These are phyloP conservation scores for Temnothorax ravouxi DNA, from an alignment of 2,888 invertebrate genomes.

Conservation along the genomic window DNA sequence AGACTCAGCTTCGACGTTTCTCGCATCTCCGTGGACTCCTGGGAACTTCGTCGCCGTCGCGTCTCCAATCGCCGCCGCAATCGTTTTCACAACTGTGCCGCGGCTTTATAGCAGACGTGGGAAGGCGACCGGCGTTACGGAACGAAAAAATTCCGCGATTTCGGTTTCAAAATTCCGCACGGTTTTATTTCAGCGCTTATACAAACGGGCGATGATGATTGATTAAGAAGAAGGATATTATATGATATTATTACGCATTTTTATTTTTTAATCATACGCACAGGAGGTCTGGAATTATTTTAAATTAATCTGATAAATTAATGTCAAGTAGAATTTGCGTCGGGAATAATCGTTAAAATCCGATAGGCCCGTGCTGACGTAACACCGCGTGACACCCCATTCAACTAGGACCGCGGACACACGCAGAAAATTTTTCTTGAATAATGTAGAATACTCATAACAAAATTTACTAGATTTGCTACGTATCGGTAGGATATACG, in stretches of 20 bases:
- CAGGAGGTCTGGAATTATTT: background rate
- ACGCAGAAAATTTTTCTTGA: too few relatives aligned
- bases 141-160: slow-evolving; percentile 27
- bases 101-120: slow-evolving; percentile 40
- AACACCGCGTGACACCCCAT: slow-evolving; percentile 12
- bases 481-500: too few relatives aligned
- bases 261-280: background rate
- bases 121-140: slow-evolving; percentile 39
- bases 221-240: background rate
- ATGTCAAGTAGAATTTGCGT: background rate
- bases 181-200: too few relatives aligned
- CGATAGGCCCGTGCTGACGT: background rate
- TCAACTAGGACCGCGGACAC: background rate
- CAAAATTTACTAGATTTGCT: too few relatives aligned
- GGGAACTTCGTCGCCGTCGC: slow-evolving; percentile 57
- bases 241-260: background rate
- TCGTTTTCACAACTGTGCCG: slow-evolving; percentile 53
- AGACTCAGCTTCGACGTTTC: slow-evolving; percentile 63
- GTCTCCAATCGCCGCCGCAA: slow-evolving; percentile 53
- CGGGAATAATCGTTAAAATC: background rate
- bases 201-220: background rate
- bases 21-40: slow-evolving; percentile 47
- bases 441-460: too few relatives aligned
- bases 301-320: background rate
- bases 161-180: background rate